Evolutionary conservation across 1,140 invertebrate species (phyloP).

Genomic region (Hirudo medicinalis): DNA sequence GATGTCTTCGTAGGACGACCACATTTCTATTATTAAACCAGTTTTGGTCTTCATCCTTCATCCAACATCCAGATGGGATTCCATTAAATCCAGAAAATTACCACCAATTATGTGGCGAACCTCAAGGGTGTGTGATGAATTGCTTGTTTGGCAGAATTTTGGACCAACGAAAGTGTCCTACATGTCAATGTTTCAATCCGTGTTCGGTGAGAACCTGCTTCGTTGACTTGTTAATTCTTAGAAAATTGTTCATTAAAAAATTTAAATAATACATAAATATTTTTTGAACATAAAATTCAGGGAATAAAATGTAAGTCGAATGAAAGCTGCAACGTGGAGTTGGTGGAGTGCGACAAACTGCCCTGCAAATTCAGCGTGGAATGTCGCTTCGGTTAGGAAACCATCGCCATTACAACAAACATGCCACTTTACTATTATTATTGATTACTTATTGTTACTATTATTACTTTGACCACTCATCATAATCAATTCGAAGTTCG

Average conservation of each 20-base stretch:
- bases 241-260: background rate
- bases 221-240: too few relatives aligned
- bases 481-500: background rate
- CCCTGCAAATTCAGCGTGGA: too few relatives aligned
- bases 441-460: too few relatives aligned
- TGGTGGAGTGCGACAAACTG: background rate
- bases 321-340: background rate
- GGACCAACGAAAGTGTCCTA: background rate
- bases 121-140: background rate
- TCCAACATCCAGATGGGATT: too few relatives aligned
- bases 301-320: conserved; percentile 1
- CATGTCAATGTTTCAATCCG: background rate
- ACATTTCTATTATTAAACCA: too few relatives aligned
- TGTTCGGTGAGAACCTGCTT: background rate
- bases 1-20: too few relatives aligned
- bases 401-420: background rate
- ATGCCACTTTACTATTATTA: too few relatives aligned
- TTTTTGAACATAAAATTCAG: background rate
- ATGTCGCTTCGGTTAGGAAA: background rate
- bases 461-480: background rate
- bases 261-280: background rate
- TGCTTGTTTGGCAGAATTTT: background rate
- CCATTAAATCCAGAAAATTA: too few relatives aligned
- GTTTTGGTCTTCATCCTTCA: too few relatives aligned
- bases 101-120: too few relatives aligned